Percentiles rank a stretch among this genome's conserved stretches.
These are phyloP conservation scores for Ceratina australensis DNA, from an alignment of 1,140 invertebrate genomes.

Conservation along the genomic window DNA sequence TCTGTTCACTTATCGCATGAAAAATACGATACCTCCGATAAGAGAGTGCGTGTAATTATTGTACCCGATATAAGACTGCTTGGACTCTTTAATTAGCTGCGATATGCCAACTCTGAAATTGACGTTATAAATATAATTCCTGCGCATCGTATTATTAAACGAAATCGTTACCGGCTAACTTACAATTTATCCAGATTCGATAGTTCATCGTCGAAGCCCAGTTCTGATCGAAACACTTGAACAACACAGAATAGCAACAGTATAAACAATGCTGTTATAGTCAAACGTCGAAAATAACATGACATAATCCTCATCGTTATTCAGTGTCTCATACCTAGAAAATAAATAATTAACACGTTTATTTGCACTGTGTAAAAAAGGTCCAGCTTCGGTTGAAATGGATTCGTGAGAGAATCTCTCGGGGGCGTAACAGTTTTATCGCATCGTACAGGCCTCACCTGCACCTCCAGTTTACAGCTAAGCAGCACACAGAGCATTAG, in stretches of 20 bases:
- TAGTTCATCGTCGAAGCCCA: constrained; percentile 64
- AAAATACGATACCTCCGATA: constrained; percentile 4
- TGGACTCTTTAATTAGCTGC: constrained; percentile 68
- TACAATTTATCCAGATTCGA: constrained; percentile 73
- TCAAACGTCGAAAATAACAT: constrained; percentile 65
- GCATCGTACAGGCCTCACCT: too few relatives aligned
- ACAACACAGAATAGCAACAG: constrained; percentile 66
- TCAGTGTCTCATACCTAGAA: constrained; percentile 47
- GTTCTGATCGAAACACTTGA: constrained; percentile 67
- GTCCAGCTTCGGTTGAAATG: too few relatives aligned
- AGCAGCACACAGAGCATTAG: too few relatives aligned
- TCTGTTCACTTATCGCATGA: constrained; percentile 2
- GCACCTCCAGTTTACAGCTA: too few relatives aligned
- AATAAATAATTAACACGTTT: not conserved
- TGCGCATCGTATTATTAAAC: constrained; percentile 14
- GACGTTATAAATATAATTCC: constrained; percentile 3
- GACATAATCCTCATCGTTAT: constrained; percentile 68
- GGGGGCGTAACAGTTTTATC: too few relatives aligned
- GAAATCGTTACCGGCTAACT: constrained; percentile 46
- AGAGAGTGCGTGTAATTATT: too few relatives aligned
- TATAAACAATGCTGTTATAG: constrained; percentile 59
- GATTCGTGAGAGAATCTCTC: too few relatives aligned
- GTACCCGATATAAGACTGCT: constrained; percentile 55
- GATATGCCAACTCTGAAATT: constrained; percentile 68
- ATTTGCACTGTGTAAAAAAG: not conserved